Base-by-base conservation (phyloP, 2,113 vertebrate species). In the Dermatemys mawii region DNA sequence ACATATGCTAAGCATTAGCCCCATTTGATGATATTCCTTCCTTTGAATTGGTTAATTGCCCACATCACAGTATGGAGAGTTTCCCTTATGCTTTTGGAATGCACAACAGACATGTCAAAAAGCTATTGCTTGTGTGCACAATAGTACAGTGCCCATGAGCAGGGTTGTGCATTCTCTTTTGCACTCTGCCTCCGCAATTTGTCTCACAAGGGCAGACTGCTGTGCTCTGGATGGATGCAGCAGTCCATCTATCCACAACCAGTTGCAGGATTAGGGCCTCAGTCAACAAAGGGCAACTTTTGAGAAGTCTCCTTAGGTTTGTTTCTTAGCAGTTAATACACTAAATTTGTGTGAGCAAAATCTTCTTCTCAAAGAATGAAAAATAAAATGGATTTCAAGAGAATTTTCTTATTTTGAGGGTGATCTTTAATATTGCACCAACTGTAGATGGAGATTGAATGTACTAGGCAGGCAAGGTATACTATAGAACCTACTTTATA, bases 1-100 rank as follows among this genome's bases (percentile, higher is more conserved):
- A 95, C 95, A 88, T 91, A 97, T 93, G 95, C 60, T 94, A 95
- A 88, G 48, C 93, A 93, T 96, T 93, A 91, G 86, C 92, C 90
- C 51, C 93, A 78, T 94, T 91, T 94, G 90, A 97, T 95, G 89
- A 94, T 87, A 94, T 93, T 92, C 90, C 94, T 88, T 79, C 89
- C 92, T 95, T 90, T 83, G 35, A 90, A 91, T 78, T 11, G 94
- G 63, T 70, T 70, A 70, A 70, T 38, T 38, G 63, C n/a, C n/a
- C n/a, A 70, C n/a, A 70, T 11, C 63, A 70, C 35, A 70, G 63
- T 70, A 22, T 38, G 63, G 22, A 70, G n/a, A 11, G 63, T 67
- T 67, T 67, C 35, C 35, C n/a, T 67, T 67, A 38, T 67, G 63
- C 63, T 70, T 38, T 70, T 38, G 63, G 63, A 70, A 70, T 38